Evolutionary conservation across 2,888 invertebrate genomes (phyloP), one percentile per base, ranked within the genome.

Genomic region (Eristalis pertinax): DNA sequence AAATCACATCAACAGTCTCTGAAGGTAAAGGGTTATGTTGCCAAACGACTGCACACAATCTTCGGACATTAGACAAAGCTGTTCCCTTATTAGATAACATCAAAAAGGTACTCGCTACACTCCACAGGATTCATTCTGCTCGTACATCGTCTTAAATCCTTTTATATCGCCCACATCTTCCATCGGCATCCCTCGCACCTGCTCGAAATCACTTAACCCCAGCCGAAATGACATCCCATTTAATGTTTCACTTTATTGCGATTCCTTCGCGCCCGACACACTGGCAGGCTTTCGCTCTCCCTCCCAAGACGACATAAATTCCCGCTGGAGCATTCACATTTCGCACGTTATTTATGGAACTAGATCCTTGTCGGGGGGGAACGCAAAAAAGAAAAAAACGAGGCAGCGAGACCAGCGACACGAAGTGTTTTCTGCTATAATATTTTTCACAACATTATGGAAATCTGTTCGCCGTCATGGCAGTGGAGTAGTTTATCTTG

Each of bases 211-310:
- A 87, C 87, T 87, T 87, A 87, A 87, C 87, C 87, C 84, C 76
- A 84, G 76, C 87, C 87, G 19, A 91, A 91, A 91, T 92, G 92
- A 91, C 90, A 91, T 90, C 90, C 90, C 91, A 91, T 92, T 92
- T 91, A 91, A 91, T 90, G 90, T 90, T 90, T 88, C 89, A 91
- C 88, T 90, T 89, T 83, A 91, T 91, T 90, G 90, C 87, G 76
- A 80, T 76, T 77, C 79, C 80, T 87, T 24, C 22, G 60, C 80
- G 76, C 35, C 19, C 68, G 62, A 63, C 76, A 72, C 76, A 70
- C 79, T 73, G 72, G 74, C 68, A 72, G 86, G 82, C 86, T 83
- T 79, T 75, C 32, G 41, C 72, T 60, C 43, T 32, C 43, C 15
- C 32, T 76, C 83, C 83, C 79, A 75, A 87, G 83, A 79, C 86